phyloP scores from a whole-genome alignment of 2,113 vertebrate genomes.

The Tupaia chinensis region DNA sequence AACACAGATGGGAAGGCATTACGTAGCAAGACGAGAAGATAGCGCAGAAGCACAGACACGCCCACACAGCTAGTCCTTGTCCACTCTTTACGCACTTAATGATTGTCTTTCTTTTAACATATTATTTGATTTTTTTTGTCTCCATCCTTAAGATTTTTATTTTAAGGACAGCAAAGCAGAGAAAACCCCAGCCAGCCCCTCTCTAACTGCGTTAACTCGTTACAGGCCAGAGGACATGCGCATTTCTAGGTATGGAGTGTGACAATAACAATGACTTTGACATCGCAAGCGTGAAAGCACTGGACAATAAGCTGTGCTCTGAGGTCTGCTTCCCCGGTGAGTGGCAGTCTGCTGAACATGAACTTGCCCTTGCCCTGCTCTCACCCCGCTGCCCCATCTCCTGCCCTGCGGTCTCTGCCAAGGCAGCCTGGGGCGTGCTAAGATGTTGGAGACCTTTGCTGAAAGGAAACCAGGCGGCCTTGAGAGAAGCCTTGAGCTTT shows the following conservation, averaged over 20 bases:
- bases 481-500: neutral
- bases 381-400: conserved; percentile 64
- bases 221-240: conserved; percentile 91
- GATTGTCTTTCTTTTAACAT: conserved; percentile 59
- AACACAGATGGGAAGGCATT: neutral
- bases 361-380: conserved; percentile 82
- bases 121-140: conserved; percentile 65
- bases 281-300: conserved; percentile 95
- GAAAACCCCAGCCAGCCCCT: conserved; percentile 65
- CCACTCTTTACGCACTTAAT: conserved; percentile 78
- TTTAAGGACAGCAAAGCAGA: conserved; percentile 77
- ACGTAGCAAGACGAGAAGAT: conserved; percentile 19
- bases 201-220: conserved; percentile 90
- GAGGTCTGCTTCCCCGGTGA: conserved; percentile 98
- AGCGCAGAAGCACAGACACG: neutral
- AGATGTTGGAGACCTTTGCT: neutral
- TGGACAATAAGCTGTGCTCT: conserved; percentile 99
- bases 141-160: conserved; percentile 75
- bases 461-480: neutral
- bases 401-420: conserved; percentile 12
- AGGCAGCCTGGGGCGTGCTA: neutral
- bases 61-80: conserved; percentile 63
- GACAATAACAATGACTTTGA: conserved; percentile 99
- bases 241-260: conserved; percentile 95
- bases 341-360: conserved; percentile 96